Evolutionary conservation across 2,113 vertebrate genomes (phyloP).

Genomic region (Ptilonorhynchus violaceus): DNA sequence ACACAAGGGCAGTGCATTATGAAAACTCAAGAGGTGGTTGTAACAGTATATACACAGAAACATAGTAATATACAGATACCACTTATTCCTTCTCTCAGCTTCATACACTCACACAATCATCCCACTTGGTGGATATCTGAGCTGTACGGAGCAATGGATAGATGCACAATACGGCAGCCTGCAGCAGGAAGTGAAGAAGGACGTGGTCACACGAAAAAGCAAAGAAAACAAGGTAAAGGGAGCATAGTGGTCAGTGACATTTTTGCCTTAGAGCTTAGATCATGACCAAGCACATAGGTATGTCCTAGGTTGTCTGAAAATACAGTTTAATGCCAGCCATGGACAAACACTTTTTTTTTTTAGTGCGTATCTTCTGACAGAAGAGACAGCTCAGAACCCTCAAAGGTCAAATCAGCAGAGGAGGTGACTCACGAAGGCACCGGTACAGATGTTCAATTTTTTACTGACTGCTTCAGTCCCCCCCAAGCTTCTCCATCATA

Average conservation of each 20-base stretch:
- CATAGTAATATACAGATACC: neutral
- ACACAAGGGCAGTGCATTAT: neutral
- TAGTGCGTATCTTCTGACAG: neutral
- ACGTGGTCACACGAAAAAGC: neutral
- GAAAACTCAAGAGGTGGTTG: neutral
- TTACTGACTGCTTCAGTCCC: neutral
- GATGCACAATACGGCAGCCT: neutral
- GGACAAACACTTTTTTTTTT: neutral
- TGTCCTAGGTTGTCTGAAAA: neutral
- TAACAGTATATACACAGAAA: neutral
- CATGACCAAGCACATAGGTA: neutral
- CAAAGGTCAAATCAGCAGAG: neutral
- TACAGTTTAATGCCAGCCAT: neutral
- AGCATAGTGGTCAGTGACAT: neutral
- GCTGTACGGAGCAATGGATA: neutral
- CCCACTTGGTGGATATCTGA: neutral
- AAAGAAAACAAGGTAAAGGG: neutral
- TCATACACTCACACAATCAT: neutral
- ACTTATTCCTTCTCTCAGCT: neutral
- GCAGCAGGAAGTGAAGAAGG: neutral
- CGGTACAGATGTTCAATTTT: neutral
- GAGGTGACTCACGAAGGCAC: neutral
- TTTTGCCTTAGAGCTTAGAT: neutral
- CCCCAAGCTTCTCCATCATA: neutral
- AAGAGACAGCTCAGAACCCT: neutral